Evolutionary conservation across 2,888 invertebrate species (phyloP).

Genomic region (Agonopterix heracliana): DNA sequence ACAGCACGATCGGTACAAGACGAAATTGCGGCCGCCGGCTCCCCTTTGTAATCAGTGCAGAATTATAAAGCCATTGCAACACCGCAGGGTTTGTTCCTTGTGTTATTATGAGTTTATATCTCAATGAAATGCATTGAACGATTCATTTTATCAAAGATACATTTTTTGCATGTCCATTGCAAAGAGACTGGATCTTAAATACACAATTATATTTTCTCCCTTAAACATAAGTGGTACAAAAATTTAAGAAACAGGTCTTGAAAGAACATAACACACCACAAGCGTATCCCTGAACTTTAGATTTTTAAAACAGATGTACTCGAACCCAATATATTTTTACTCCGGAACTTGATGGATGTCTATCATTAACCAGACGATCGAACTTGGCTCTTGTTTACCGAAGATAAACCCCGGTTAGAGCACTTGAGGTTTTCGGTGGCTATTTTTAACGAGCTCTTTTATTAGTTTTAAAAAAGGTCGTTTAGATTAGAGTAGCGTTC

Average conservation of each 20-base stretch:
- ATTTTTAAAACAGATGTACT: conserved; percentile 43
- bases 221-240: not conserved
- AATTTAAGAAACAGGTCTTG: not conserved
- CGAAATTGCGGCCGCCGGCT: conserved; percentile 79
- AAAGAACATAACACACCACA: conserved; percentile 17
- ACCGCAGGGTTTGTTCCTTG: conserved; percentile 56
- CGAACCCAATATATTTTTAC: conserved; percentile 42
- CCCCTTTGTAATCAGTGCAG: conserved; percentile 75
- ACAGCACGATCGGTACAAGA: conserved; percentile 72
- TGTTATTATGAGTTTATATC: conserved; percentile 54
- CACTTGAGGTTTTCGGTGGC: conserved; percentile 70
- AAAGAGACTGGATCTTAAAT: no score
- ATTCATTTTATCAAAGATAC: conserved; percentile 18
- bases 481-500: conserved; percentile 66
- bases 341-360: conserved; percentile 55
- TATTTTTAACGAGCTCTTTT: conserved; percentile 72
- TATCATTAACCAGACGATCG: conserved; percentile 48
- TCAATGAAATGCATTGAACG: conserved; percentile 34
- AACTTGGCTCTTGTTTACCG: conserved; percentile 55
- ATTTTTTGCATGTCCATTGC: not conserved
- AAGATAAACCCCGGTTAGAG: conserved; percentile 44
- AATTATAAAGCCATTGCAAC: conserved; percentile 71
- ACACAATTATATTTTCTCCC: not conserved
- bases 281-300: conserved; percentile 21
- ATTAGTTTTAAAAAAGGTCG: conserved; percentile 74